These are phyloP conservation scores for Eupithecia subumbrata DNA, from an alignment of 2,888 invertebrate genomes.

Conservation along the genomic window DNA sequence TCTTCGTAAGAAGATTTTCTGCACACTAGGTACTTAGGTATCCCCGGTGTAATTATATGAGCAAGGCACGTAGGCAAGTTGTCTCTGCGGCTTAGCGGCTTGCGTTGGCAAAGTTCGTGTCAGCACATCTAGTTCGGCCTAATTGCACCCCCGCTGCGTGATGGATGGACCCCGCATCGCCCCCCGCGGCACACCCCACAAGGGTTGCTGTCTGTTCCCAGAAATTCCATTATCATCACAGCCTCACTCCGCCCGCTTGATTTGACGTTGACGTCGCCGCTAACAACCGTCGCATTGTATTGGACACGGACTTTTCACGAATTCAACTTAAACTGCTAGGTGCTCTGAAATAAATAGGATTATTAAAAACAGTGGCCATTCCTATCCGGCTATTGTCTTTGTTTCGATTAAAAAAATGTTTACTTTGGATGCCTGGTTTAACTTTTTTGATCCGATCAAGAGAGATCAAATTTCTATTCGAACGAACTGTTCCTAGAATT, in stretches of 20 bases:
- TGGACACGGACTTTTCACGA: conserved; percentile 53
- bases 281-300: conserved; percentile 55
- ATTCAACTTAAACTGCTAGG: conserved; percentile 51
- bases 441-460: conserved; percentile 28
- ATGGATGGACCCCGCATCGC: conserved; percentile 64
- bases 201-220: conserved; percentile 82
- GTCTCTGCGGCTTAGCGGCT: conserved; percentile 37
- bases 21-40: background rate
- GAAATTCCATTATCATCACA: conserved; percentile 78
- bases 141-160: conserved; percentile 75
- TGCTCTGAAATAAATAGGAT: conserved; percentile 39
- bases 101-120: conserved; percentile 65
- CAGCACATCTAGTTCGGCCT: conserved; percentile 78
- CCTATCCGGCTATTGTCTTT: conserved; percentile 13
- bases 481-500: conserved; percentile 24
- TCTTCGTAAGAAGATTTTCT: background rate
- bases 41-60: conserved; percentile 39
- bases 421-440: conserved; percentile 16
- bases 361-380: conserved; percentile 17
- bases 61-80: conserved; percentile 34
- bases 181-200: conserved; percentile 70
- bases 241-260: conserved; percentile 61
- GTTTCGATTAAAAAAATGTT: conserved; percentile 21
- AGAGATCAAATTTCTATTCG: conserved; percentile 26
- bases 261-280: conserved; percentile 71